These are phyloP conservation scores for Ctenomys sociabilis DNA, from an alignment of 2,113 vertebrate genomes.

Conservation along the genomic window DNA sequence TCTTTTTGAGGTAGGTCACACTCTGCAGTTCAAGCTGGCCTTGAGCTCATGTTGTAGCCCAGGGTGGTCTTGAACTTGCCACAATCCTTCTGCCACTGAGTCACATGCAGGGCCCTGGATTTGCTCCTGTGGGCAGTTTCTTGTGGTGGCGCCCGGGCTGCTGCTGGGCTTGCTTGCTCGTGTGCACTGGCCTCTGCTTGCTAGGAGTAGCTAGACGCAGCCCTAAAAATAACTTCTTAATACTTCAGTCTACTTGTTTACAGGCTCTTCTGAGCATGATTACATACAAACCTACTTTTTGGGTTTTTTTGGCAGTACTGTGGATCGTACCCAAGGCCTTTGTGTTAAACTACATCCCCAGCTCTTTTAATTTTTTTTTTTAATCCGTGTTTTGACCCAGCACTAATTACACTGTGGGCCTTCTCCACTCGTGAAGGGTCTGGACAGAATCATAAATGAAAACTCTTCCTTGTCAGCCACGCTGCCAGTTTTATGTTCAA, in stretches of 20 bases:
- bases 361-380: not conserved
- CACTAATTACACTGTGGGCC: not conserved
- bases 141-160: not conserved
- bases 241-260: not conserved
- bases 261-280: not conserved
- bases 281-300: not conserved
- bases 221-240: not conserved
- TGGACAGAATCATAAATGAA: not conserved
- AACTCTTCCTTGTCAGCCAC: not conserved
- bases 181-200: not conserved
- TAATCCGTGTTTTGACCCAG: not conserved
- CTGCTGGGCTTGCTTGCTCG: not conserved
- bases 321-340: not conserved
- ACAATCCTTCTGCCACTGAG: no score
- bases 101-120: not conserved
- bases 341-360: not conserved
- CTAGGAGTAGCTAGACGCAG: not conserved
- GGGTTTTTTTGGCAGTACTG: not conserved
- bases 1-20: not conserved
- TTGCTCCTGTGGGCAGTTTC: not conserved
- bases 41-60: not conserved
- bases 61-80: not conserved
- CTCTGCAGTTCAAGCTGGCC: not conserved
- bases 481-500: slow-evolving; percentile 41
- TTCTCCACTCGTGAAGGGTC: not conserved